Conservation (phyloP, 2,888 invertebrate genomes). For the Acronicta leporina region DNA sequence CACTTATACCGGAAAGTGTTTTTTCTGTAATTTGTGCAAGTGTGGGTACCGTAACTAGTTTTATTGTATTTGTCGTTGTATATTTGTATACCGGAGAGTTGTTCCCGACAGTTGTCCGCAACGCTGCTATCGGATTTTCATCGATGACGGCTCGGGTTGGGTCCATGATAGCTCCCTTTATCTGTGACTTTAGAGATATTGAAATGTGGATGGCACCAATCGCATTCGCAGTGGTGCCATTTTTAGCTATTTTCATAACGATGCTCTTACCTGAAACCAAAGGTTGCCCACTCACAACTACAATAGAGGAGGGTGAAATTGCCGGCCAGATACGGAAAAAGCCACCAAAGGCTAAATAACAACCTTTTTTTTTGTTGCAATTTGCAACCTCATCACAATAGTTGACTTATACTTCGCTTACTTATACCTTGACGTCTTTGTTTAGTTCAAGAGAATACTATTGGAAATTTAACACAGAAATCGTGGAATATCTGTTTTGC, state of each 20-base stretch:
- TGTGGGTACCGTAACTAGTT: conserved; percentile 93
- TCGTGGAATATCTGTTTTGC: too few relatives aligned
- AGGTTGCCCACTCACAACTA: conserved; percentile 93
- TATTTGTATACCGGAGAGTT: conserved; percentile 96
- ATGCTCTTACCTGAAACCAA: conserved; percentile 94
- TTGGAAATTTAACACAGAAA: too few relatives aligned
- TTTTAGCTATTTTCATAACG: conserved; percentile 86
- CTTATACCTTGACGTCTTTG: too few relatives aligned
- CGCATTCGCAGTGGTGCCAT: conserved; percentile 91
- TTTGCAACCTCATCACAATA: too few relatives aligned
- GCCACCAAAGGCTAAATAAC: too few relatives aligned
- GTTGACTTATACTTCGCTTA: too few relatives aligned
- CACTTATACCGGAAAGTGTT: conserved; percentile 80
- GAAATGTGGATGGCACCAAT: conserved; percentile 91
- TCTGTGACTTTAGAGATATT: conserved; percentile 89
- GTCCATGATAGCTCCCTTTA: conserved; percentile 95
- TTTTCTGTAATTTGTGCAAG: conserved; percentile 90
- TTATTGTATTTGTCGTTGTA: conserved; percentile 94
- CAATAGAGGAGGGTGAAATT: conserved; percentile 93
- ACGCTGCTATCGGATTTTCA: conserved; percentile 95
- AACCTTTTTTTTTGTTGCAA: too few relatives aligned
- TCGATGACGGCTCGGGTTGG: conserved; percentile 96
- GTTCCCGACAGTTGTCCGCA: conserved; percentile 96
- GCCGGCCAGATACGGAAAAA: too few relatives aligned
- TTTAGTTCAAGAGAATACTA: too few relatives aligned